Base-by-base conservation (phyloP, 2,888 invertebrate species). In the Allygus modestus region DNA sequence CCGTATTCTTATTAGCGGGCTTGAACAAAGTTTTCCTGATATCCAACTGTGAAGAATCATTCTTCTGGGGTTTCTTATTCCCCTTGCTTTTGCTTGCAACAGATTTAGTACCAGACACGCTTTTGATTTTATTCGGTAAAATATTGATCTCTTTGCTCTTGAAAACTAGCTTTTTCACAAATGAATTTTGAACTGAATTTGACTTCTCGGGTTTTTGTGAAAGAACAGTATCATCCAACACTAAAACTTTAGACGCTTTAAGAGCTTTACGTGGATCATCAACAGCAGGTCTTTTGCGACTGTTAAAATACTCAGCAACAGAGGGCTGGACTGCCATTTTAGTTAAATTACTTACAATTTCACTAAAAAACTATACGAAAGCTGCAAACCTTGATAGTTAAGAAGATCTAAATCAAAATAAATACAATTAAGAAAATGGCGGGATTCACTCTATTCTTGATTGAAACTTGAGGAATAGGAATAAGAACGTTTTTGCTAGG, bases 261-360 rank as follows among this genome's bases (percentile, higher is more conserved):
- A 26, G 23, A 31, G 43, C 73, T 75, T 75, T 75, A 23, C 73
- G 37, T 65, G 43, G 33, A 5, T 96, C 96, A 81, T 96, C 95
- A 11, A 91, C 90, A n/a, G 94, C 95, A 85, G 93, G 92, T 88
- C 96, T 93, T 91, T 96, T 96, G 89, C 96, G 93, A 88, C 94
- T 94, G 89, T 93, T 94, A 90, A 96, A 96, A 92, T 93, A 96
- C 86, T 93, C 93, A 86, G 94, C 94, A 85, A 96, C 93, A 81
- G 95, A 94, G 88, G 95, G 94, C 91, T 96, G 96, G 20, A 85
- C 33, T 20, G 87, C 83, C 87, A 87, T 87, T 37, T 17, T 54
- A 58, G 54, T n/a, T n/a, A n/a, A n/a, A n/a, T n/a, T n/a, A n/a
- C n/a, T n/a, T n/a, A n/a, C n/a, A n/a, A n/a, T n/a, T n/a, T n/a